Base-by-base conservation (phyloP, 2,888 invertebrate genomes). In the Sabellastarte sp. region DNA sequence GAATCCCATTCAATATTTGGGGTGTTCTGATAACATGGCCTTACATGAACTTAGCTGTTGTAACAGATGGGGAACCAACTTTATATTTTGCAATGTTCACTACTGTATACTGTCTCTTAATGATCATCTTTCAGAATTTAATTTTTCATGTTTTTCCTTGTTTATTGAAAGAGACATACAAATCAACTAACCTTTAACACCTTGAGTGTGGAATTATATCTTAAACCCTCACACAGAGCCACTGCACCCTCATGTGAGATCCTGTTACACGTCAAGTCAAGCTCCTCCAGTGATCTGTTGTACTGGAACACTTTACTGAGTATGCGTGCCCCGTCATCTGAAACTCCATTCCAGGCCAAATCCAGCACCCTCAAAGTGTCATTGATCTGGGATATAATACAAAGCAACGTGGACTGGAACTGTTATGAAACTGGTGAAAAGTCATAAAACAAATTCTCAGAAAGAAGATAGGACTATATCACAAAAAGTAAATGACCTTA, bases 331-430 rank as follows among this genome's bases (percentile, higher is more conserved):
- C 65, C 65, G 5, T 59, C 33, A 31, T 53, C 28, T 3, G 41
- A 59, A 30, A 65, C 50, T 3, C 65, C 65, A 50, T 65, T 65
- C 65, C 65, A 65, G 3, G 65, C 60, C 2, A 67, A 28, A 55
- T 63, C 59, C 20, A 70, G 60, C 32, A 33, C 32, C 41, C 32
- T 30, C 28, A 68, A 56, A 20, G 50, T 55, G 5, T 30, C 52
- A 52, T 68, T 68, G n/a, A 55, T 57, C 68, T 63, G 58, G 20
- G 59, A n/a, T n/a, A n/a, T n/a, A n/a, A n/a, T n/a, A n/a, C n/a
- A n/a, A n/a, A n/a, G n/a, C n/a, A n/a, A n/a, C n/a, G n/a, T n/a
- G n/a, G n/a, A n/a, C n/a, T n/a, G n/a, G n/a, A n/a, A n/a, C n/a
- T n/a, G n/a, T n/a, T n/a, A n/a, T n/a, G n/a, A n/a, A 41, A 41